These are phyloP conservation scores for Phataginus tricuspis DNA, from an alignment of 2,797 vertebrate species.

Conservation along the genomic window DNA sequence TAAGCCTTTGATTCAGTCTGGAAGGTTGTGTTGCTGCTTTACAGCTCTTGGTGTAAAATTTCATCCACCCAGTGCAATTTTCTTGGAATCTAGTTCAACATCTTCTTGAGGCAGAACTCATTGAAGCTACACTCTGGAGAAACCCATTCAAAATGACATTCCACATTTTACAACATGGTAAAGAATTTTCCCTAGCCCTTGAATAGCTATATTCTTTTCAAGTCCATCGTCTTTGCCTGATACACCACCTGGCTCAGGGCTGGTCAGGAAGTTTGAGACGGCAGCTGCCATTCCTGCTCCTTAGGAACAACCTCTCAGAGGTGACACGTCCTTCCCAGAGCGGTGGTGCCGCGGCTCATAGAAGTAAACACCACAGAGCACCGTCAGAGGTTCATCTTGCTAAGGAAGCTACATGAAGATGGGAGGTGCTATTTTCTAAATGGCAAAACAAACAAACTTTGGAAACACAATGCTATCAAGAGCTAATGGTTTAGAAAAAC, in stretches of 20 bases:
- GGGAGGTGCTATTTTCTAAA: not conserved
- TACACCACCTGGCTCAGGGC: not conserved
- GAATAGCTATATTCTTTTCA: not conserved
- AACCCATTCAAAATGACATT: conserved; percentile 1
- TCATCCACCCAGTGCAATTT: not conserved
- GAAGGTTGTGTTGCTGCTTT: not conserved
- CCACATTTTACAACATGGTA: not conserved
- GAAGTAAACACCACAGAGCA: not conserved
- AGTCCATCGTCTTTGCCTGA: not conserved
- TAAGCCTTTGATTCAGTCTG: not conserved
- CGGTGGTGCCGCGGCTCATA: not conserved
- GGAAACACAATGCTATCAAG: not conserved
- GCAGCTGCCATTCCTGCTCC: not conserved
- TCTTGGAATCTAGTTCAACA: conserved; percentile 23
- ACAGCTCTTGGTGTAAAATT: not conserved
- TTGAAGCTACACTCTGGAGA: not conserved
- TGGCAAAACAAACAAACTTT: not conserved
- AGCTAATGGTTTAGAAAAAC: not conserved
- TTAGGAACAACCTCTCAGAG: not conserved
- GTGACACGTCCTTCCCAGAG: not conserved
- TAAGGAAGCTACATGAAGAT: not conserved
- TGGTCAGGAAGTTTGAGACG: not conserved
- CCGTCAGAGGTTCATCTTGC: not conserved
- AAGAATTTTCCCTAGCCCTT: not conserved
- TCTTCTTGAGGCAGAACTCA: not conserved